Evolutionary conservation across 1,140 invertebrate genomes (phyloP), one percentile per base, ranked within the genome.

Genomic region (Yoshiicerus persimilis): DNA sequence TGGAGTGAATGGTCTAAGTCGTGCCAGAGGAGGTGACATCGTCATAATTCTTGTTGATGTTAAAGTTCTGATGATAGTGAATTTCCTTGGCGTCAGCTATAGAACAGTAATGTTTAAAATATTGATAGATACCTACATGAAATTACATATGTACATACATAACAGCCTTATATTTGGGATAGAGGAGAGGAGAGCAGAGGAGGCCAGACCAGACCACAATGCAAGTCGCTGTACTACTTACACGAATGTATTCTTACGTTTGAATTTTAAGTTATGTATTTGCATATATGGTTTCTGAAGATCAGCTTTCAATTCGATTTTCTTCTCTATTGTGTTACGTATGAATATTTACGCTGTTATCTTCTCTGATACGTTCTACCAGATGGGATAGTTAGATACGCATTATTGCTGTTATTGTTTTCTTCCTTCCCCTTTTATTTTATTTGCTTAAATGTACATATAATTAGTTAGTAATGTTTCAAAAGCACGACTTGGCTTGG

Each of bases 21-120:
- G 32, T 80, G 75, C 75, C 75, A 80, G 75, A 38, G 75, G 75
- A 80, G 75, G 75, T 80, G 75, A 80, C 75, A 80, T 32, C 30
- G 20, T 38, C 30, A 80, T 80, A 80, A 80, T 80, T 80, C 75
- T 80, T 38, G 30, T 80, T n/a, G 32, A 75, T 11, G 13, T 20
- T 32, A 75, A 34, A 34, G 39, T 41, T 41, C 16, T 41, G 47
- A 56, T 56, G 47, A 16, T 56, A n/a, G 47, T 56, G 47, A 56
- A 56, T 56, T 56, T 56, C 2, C 13, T 20, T 47, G 41, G 41
- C 16, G 16, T 20, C 2, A 0, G 13, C 16, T 47, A 47, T 47
- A 47, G 41, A 47, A 47, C 47, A 56, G 47, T 20, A 20, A 47
- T 66, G 23, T 30, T n/a, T 30, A 70, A 10, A 30, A 30, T 70